Evolutionary conservation across 2,113 vertebrate genomes (phyloP).

Genomic region (Albula goreensis): DNA sequence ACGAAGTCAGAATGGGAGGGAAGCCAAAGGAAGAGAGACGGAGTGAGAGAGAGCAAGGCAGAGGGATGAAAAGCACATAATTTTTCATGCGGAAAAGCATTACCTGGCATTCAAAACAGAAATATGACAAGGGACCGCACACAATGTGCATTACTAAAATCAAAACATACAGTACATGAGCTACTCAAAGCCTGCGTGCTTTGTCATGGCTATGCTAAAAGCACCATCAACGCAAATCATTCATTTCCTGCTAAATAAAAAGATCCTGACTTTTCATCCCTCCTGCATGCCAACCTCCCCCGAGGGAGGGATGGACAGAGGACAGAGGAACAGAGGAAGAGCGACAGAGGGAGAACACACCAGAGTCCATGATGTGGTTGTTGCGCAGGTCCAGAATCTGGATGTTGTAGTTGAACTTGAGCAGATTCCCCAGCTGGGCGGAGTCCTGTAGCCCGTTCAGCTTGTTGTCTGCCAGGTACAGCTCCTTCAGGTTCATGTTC

Average conservation of each 20-base stretch:
- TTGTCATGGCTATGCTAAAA: too few relatives aligned
- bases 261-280: too few relatives aligned
- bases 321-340: background rate
- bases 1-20: background rate
- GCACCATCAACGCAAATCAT: too few relatives aligned
- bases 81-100: too few relatives aligned
- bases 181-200: too few relatives aligned
- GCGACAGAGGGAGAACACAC: slow-evolving; percentile 54
- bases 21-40: background rate
- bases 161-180: too few relatives aligned
- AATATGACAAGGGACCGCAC: too few relatives aligned
- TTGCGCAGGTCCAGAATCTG: slow-evolving; percentile 91
- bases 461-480: slow-evolving; percentile 92
- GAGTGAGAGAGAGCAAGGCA: background rate
- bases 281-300: too few relatives aligned
- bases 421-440: slow-evolving; percentile 87
- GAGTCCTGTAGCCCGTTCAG: slow-evolving; percentile 92
- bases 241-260: too few relatives aligned
- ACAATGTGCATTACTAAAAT: too few relatives aligned
- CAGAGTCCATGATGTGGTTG: slow-evolving; percentile 91
- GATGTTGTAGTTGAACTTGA: slow-evolving; percentile 92
- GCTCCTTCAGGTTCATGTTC: slow-evolving; percentile 89
- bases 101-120: too few relatives aligned
- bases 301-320: background rate
- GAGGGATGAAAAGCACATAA: too few relatives aligned